Percentiles rank a stretch among this genome's conserved stretches.
These are phyloP conservation scores for Melanargia galathea DNA, from an alignment of 2,888 invertebrate species.

Conservation along the genomic window DNA sequence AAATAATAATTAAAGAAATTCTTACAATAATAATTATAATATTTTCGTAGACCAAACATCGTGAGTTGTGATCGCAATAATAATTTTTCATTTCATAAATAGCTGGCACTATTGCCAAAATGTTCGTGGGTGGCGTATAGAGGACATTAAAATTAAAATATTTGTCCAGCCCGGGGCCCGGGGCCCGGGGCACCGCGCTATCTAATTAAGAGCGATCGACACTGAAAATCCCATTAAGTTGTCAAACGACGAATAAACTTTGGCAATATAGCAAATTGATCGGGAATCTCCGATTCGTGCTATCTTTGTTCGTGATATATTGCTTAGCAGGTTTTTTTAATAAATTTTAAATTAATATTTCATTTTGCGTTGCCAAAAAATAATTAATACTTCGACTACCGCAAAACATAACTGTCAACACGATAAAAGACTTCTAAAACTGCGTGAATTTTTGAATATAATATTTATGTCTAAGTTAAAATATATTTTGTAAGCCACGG, in stretches of 20 bases:
- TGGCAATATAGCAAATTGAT: slow-evolving; percentile 54
- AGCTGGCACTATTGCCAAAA: slow-evolving; percentile 43
- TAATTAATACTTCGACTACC: not conserved
- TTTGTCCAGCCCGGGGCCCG: slow-evolving; percentile 55
- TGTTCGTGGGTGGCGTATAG: slow-evolving; percentile 64
- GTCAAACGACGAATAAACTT: slow-evolving; percentile 60
- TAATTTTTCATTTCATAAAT: slow-evolving; percentile 26
- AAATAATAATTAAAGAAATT: too few species aligned
- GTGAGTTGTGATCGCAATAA: slow-evolving; percentile 9
- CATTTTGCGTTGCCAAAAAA: slow-evolving; percentile 8
- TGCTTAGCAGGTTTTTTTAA: not conserved
- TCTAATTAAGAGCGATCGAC: slow-evolving; percentile 58
- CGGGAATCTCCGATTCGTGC: slow-evolving; percentile 40
- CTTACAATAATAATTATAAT: not conserved
- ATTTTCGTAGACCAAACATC: not conserved
- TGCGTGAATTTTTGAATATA: too few species aligned
- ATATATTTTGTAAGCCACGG: too few species aligned
- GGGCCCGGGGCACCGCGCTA: slow-evolving; percentile 51
- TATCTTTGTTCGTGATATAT: slow-evolving; percentile 31
- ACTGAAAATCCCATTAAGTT: slow-evolving; percentile 62
- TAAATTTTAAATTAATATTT: slow-evolving; percentile 19
- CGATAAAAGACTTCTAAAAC: not conserved
- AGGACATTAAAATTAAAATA: slow-evolving; percentile 60
- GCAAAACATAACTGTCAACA: slow-evolving; percentile 5
- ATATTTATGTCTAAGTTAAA: too few species aligned